phyloP scores from a whole-genome alignment of 2,113 vertebrate species.

The Amazona vittata region DNA sequence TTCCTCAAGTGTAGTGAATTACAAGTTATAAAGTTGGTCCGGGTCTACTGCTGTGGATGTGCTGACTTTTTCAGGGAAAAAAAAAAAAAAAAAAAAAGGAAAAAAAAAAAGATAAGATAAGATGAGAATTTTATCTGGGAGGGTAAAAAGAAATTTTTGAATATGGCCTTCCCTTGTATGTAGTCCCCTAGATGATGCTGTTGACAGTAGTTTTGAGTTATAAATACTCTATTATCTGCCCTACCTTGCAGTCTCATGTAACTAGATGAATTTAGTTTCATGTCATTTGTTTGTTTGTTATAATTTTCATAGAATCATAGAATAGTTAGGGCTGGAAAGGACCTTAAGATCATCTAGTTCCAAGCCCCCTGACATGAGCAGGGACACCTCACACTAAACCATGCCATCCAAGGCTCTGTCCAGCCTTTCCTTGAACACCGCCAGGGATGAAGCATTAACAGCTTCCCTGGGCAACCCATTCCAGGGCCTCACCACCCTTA shows the following conservation, averaged over 20 bases:
- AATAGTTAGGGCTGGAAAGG: too few species aligned
- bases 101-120: neutral
- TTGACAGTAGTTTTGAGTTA: neutral
- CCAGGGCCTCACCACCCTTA: too few species aligned
- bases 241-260: neutral
- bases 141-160: neutral
- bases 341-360: too few species aligned
- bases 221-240: neutral
- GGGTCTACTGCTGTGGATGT: neutral
- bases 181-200: neutral
- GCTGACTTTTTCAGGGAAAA: neutral
- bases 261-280: neutral
- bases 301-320: neutral
- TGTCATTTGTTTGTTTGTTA: neutral
- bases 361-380: too few species aligned
- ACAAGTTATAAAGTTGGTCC: neutral
- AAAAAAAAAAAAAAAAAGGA: neutral
- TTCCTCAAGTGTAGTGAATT: neutral
- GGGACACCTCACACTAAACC: too few species aligned
- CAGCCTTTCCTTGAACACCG: too few species aligned
- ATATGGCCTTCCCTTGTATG: neutral
- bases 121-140: neutral
- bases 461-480: too few species aligned
- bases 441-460: too few species aligned
- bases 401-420: too few species aligned